phyloP scores from a whole-genome alignment of 2,113 vertebrate genomes.

The Petrocephalus microphthalmus region DNA sequence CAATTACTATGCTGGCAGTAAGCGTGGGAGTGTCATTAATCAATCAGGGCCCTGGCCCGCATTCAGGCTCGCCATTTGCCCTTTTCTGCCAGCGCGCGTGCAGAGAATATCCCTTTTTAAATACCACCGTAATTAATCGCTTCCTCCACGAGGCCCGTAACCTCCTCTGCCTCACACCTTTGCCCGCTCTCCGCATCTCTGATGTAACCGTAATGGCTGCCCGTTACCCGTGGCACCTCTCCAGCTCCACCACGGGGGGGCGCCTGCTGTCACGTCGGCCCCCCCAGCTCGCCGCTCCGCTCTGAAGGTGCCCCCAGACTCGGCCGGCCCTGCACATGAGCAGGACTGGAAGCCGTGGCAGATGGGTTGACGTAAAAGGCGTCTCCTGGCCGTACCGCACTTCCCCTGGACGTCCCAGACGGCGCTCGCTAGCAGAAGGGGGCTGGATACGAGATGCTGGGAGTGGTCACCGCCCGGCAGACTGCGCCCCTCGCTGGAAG shows the following conservation, averaged over 20 bases:
- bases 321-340: not conserved
- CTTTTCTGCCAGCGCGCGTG: not conserved
- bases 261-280: not conserved
- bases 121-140: not conserved
- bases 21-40: conserved; percentile 16
- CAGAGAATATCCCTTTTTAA: conserved; percentile 2
- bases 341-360: not conserved
- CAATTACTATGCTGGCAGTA: conserved; percentile 21
- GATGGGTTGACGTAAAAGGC: not conserved
- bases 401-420: not conserved
- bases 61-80: not conserved
- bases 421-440: not conserved
- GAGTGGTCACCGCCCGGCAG: not conserved
- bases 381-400: not conserved
- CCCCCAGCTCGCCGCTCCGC: not conserved
- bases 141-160: not conserved
- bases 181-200: not conserved
- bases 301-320: not conserved
- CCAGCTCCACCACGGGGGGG: not conserved
- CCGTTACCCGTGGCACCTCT: not conserved
- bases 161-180: not conserved
- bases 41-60: not conserved
- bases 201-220: not conserved
- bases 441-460: not conserved
- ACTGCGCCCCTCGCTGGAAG: not conserved